These are phyloP conservation scores for Fundulus diaphanus DNA, from an alignment of 2,797 vertebrate species.

Conservation along the genomic window DNA sequence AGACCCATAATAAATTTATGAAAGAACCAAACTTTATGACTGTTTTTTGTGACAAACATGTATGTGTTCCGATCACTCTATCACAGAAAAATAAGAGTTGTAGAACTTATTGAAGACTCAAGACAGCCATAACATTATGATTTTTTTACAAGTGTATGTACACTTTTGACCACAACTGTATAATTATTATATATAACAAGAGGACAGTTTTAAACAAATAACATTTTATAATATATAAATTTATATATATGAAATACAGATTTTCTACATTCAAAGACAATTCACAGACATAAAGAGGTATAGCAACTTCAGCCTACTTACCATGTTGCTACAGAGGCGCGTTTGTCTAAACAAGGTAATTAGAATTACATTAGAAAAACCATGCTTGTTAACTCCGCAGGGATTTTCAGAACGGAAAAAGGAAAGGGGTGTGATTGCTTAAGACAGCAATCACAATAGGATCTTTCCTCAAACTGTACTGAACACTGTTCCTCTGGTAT, in stretches of 20 bases:
- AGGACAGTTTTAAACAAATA: no score
- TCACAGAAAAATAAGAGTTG: no score
- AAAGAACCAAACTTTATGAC: no score
- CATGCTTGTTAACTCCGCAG: slow-evolving; percentile 20
- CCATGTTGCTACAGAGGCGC: slow-evolving; percentile 12
- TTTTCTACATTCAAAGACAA: background rate
- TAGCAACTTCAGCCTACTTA: background rate
- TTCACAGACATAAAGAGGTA: background rate
- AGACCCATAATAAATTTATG: no score
- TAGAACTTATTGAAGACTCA: no score
- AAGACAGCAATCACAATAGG: slow-evolving; percentile 20
- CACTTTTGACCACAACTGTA: no score
- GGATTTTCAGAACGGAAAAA: slow-evolving; percentile 12
- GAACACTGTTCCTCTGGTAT: slow-evolving; percentile 11
- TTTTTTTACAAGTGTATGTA: no score
- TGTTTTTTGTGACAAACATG: no score
- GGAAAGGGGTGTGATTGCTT: slow-evolving; percentile 12
- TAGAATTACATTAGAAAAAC: slow-evolving; percentile 48
- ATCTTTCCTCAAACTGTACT: background rate
- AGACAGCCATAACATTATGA: no score
- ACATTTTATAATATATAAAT: no score
- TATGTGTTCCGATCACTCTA: no score
- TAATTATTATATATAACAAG: no score
- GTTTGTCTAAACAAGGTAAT: slow-evolving; percentile 41
- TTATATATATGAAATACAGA: background rate